A percentile compares a stretch with the other conserved stretches of the same genome.
Evolutionary conservation across 2,113 vertebrate genomes (phyloP).

Genomic region (Pelecanoides urinatrix): DNA sequence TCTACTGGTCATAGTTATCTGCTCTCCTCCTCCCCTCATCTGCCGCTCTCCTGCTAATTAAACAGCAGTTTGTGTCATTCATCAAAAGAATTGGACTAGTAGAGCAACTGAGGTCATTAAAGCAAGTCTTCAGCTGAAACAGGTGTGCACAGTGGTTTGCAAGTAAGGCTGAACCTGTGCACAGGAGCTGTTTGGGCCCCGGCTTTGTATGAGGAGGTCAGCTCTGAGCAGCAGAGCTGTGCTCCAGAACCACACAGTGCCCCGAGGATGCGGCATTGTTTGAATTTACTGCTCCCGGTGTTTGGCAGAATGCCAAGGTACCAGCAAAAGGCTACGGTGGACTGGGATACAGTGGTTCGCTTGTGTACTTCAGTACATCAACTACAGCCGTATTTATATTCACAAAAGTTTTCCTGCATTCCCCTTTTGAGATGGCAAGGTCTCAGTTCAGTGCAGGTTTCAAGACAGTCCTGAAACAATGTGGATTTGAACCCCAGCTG

Average conservation of each 20-base stretch:
- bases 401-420: background rate
- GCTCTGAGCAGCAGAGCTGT: background rate
- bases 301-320: background rate
- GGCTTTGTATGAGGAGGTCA: background rate
- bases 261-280: rapidly evolving
- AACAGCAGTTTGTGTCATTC: background rate
- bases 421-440: background rate
- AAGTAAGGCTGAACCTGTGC: background rate
- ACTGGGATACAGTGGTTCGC: rapidly evolving
- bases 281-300: rapidly evolving
- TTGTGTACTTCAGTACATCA: background rate
- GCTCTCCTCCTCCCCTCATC: too few relatives aligned
- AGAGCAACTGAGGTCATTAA: background rate
- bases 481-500: background rate
- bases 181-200: background rate
- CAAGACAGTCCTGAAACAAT: background rate
- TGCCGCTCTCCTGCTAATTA: conserved; percentile 6
- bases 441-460: background rate
- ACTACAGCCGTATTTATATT: background rate
- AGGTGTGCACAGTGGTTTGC: background rate
- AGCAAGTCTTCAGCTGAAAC: background rate
- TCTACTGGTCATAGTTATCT: conserved; percentile 1
- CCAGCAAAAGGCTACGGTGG: rapidly evolving
- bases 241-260: background rate
- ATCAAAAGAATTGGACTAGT: background rate